These are phyloP conservation scores for Caenorhabditis japonica DNA, from an alignment of 2,888 invertebrate species.

Conservation along the genomic window DNA sequence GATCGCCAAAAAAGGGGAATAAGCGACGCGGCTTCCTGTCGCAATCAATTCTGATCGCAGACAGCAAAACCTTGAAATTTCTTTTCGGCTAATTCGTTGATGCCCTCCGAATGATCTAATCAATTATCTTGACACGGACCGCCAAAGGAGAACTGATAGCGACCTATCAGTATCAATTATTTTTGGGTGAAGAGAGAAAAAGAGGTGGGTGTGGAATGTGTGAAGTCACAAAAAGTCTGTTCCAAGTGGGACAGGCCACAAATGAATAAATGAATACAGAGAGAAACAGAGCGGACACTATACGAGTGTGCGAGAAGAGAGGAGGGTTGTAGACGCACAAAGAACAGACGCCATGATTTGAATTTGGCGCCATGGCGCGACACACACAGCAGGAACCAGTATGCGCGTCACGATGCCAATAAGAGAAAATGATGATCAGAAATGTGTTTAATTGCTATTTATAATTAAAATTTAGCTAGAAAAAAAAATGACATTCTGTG, in stretches of 20 bases:
- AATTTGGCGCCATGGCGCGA: conserved; percentile 41
- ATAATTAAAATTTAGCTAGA: too few species aligned
- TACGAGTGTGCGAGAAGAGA: too few species aligned
- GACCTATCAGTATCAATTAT: conserved; percentile 30
- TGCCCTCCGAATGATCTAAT: conserved; percentile 20
- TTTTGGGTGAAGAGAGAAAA: conserved; percentile 1
- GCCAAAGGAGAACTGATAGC: conserved; percentile 43
- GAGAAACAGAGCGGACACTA: too few species aligned
- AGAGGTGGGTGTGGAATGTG: neutral
- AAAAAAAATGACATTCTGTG: too few species aligned
- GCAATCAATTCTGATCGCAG: conserved; percentile 1
- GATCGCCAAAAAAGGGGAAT: too few species aligned
- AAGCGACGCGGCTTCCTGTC: conserved; percentile 2
- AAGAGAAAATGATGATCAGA: too few species aligned
- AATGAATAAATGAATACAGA: too few species aligned
- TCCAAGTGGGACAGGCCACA: too few species aligned
- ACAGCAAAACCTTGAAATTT: conserved; percentile 21
- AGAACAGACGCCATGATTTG: conserved; percentile 17
- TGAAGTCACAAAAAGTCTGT: too few species aligned
- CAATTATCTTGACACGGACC: conserved; percentile 49
- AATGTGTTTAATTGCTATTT: too few species aligned
- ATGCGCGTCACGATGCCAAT: too few species aligned
- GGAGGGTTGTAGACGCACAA: conserved; percentile 1
- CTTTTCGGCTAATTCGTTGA: conserved; percentile 42
- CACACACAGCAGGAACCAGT: too few species aligned